phyloP scores from a whole-genome alignment of 1,140 invertebrate genomes.

The Pogonognathellus flavescens region DNA sequence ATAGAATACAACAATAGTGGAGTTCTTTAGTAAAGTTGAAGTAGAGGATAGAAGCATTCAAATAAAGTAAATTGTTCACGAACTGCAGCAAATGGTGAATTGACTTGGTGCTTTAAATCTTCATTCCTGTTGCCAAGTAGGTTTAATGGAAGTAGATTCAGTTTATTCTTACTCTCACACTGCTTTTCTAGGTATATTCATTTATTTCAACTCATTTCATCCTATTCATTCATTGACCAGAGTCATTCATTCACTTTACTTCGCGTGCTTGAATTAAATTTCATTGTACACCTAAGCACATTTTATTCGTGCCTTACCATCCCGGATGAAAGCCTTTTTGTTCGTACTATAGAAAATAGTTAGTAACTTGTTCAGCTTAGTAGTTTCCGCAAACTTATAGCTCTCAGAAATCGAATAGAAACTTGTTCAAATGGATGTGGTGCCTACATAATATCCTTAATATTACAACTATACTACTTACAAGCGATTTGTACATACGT shows the following conservation, averaged over 20 bases:
- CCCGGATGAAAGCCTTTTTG: not conserved
- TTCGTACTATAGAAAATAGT: not conserved
- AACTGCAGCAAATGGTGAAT: too few species aligned
- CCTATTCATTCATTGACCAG: constrained; percentile 8
- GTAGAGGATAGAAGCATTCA: too few species aligned
- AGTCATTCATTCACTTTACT: constrained; percentile 6
- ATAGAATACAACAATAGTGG: too few species aligned
- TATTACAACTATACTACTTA: too few species aligned
- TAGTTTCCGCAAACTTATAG: not conserved
- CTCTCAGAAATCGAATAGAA: constrained; percentile 10
- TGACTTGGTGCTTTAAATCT: too few species aligned
- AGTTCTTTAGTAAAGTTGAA: too few species aligned
- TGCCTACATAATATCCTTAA: not conserved
- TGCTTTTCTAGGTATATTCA: not conserved
- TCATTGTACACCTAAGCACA: not conserved
- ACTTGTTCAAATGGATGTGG: constrained; percentile 1
- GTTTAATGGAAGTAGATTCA: not conserved
- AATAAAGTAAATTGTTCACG: too few species aligned
- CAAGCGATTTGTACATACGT: too few species aligned
- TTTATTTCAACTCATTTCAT: constrained; percentile 34
- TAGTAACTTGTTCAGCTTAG: not conserved
- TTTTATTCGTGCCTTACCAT: too few species aligned
- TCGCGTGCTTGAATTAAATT: constrained; percentile 9
- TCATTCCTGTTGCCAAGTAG: too few species aligned
- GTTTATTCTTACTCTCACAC: not conserved